Conservation (phyloP, 2,113 vertebrate genomes). For the Dunckerocampus dactyliophorus region DNA sequence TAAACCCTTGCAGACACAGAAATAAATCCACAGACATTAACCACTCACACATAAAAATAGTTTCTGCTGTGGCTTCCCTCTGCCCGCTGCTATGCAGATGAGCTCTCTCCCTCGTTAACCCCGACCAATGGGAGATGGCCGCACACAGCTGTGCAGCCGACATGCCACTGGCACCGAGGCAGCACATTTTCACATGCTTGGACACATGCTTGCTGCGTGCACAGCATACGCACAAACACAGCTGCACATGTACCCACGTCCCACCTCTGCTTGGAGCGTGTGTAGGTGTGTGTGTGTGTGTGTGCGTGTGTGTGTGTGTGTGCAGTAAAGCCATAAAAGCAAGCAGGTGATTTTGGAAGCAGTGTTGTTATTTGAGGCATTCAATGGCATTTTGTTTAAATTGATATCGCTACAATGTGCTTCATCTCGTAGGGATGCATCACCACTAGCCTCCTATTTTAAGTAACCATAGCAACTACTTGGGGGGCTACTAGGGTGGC, state of each 20-base stretch:
- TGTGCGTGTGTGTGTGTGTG: conserved; percentile 4
- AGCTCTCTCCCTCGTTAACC: conserved; percentile 65
- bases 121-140: conserved; percentile 47
- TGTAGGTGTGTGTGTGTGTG: background rate
- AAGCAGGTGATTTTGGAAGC: conserved; percentile 50
- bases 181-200: conserved; percentile 33
- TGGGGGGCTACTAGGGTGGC: conserved; percentile 32
- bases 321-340: conserved; percentile 23
- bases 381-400: conserved; percentile 40
- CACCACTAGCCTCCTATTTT: conserved; percentile 27
- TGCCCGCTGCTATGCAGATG: conserved; percentile 57
- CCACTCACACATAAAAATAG: conserved; percentile 6
- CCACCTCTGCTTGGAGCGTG: background rate
- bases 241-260: background rate
- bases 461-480: conserved; percentile 68
- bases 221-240: too few species aligned
- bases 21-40: conserved; percentile 23
- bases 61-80: conserved; percentile 38
- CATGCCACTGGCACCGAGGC: conserved; percentile 48
- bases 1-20: conserved; percentile 25
- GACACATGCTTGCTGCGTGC: conserved; percentile 32
- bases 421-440: conserved; percentile 25
- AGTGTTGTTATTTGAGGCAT: conserved; percentile 14
- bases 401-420: conserved; percentile 39
- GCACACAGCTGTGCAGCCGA: conserved; percentile 56